Conservation (phyloP, 2,888 invertebrate genomes). For the Dolichopus griseipennis region DNA sequence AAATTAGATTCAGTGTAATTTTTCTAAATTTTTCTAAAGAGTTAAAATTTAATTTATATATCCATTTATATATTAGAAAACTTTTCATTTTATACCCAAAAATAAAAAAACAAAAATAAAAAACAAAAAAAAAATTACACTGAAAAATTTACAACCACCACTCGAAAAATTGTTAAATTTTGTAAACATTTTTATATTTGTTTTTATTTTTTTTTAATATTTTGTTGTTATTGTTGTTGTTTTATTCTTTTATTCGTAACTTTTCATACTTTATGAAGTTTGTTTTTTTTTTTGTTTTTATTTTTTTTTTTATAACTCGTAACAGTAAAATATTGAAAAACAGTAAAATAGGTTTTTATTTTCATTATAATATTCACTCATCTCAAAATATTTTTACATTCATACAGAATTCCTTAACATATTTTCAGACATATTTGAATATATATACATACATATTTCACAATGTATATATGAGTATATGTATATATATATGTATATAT, state of each 20-base stretch:
- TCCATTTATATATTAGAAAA: background rate
- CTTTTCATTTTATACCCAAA: background rate
- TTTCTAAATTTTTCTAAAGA: too few species aligned
- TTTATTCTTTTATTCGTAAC: background rate
- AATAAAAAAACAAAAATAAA: too few species aligned
- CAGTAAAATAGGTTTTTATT: background rate
- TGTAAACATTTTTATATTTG: background rate
- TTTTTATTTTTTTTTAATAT: background rate
- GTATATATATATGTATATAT: background rate
- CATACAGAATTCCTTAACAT: background rate
- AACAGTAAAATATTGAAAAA: background rate
- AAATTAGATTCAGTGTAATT: too few species aligned
- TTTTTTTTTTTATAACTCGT: background rate
- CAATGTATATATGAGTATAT: background rate
- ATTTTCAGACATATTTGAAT: background rate
- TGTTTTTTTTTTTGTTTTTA: background rate
- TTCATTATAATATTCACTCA: constrained; percentile 2
- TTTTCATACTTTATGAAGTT: background rate
- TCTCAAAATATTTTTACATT: background rate
- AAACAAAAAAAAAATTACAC: background rate
- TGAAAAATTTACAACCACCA: background rate
- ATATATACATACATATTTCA: background rate
- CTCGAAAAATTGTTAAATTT: background rate
- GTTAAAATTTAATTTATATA: too few species aligned
- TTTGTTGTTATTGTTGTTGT: background rate